Percentiles rank a stretch among this genome's conserved stretches.
These are phyloP conservation scores for Trinorchestia longiramus DNA, from an alignment of 1,140 invertebrate genomes.

Conservation along the genomic window DNA sequence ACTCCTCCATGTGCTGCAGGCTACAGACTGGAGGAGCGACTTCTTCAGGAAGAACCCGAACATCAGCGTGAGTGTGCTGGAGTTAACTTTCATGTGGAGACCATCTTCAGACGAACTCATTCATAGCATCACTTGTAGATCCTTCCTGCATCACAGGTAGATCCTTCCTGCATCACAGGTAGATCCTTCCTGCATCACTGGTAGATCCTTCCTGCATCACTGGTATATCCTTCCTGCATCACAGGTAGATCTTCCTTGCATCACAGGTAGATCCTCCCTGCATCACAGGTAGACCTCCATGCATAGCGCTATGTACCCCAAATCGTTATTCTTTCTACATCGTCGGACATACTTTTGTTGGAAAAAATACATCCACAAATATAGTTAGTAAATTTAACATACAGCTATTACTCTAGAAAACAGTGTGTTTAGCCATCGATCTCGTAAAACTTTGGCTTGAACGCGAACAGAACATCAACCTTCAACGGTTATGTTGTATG, in stretches of 20 bases:
- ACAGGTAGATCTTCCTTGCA: background rate
- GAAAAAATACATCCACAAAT: no score
- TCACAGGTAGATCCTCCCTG: no score
- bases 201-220: background rate
- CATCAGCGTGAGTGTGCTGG: background rate
- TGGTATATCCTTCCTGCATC: background rate
- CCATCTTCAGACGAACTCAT: background rate
- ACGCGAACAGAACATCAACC: no score
- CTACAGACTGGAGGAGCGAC: background rate
- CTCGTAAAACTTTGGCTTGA: no score
- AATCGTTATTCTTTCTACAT: no score
- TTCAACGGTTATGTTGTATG: no score
- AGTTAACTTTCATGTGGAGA: background rate
- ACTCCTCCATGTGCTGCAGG: background rate
- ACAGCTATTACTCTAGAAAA: no score
- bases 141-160: background rate
- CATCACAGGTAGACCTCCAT: no score
- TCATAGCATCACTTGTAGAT: background rate
- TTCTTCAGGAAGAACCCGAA: slow-evolving; percentile 10
- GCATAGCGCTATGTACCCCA: no score
- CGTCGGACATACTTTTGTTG: no score
- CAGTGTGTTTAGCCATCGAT: no score
- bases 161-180: background rate
- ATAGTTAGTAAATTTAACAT: no score
- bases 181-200: background rate